phyloP scores from a whole-genome alignment of 2,888 invertebrate genomes.

The Hypomecis atomaria region DNA sequence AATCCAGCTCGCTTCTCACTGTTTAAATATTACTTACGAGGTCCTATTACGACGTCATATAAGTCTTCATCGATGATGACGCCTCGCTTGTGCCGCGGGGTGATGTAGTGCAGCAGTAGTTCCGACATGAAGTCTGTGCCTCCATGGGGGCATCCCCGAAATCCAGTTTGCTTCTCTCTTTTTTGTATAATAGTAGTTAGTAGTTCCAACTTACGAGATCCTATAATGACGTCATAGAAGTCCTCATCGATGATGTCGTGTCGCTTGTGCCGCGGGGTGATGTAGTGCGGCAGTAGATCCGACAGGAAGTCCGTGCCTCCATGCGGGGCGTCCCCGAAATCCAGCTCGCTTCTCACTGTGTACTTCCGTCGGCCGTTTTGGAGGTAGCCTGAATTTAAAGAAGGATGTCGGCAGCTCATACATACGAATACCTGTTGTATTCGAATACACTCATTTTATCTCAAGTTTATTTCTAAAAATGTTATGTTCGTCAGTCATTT shows the following conservation, averaged over 20 bases:
- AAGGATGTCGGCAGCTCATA: no score
- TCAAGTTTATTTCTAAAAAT: no score
- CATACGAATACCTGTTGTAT: no score
- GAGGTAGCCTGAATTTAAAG: conserved; percentile 47
- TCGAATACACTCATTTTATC: no score
- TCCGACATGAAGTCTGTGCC: no score
- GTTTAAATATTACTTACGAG: conserved; percentile 50
- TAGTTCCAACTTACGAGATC: conserved; percentile 63
- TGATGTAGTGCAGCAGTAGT: no score
- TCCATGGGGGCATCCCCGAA: no score
- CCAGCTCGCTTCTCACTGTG: conserved; percentile 54
- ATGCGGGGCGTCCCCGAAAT: conserved; percentile 65
- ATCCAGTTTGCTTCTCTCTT: conserved; percentile 26
- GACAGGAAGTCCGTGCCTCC: conserved; percentile 70
- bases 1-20: no score
- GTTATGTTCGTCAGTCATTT: no score
- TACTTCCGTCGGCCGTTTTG: conserved; percentile 65
- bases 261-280: conserved; percentile 72
- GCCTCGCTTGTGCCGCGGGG: no score
- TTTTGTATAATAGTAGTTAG: no score
- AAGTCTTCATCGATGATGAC: conserved; percentile 54
- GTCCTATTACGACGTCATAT: conserved; percentile 71
- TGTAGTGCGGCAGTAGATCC: conserved; percentile 77
- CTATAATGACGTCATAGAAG: conserved; percentile 75
- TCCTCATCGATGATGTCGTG: conserved; percentile 64